A percentile compares a stretch with the other conserved stretches of the same genome.
These are phyloP conservation scores for Chalcis sispes DNA, from an alignment of 2,888 invertebrate genomes.

Conservation along the genomic window DNA sequence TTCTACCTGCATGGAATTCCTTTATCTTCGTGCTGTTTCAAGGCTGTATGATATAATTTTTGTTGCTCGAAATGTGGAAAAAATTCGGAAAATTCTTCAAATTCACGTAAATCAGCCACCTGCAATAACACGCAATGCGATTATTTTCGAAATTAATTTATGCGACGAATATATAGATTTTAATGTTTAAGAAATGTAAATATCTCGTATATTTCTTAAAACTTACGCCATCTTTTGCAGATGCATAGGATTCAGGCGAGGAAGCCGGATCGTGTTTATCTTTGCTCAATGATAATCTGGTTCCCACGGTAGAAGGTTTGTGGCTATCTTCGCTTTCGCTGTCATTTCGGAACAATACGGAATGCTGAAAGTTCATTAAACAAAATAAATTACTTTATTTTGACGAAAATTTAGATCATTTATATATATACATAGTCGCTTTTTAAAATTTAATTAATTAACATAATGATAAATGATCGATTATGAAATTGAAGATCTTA, in stretches of 20 bases:
- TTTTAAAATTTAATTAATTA: no score
- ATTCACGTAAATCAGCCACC: conserved; percentile 92
- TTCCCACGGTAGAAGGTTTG: conserved; percentile 77
- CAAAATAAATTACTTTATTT: neutral
- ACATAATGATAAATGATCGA: neutral
- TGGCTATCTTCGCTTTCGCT: conserved; percentile 79
- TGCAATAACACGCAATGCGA: conserved; percentile 71
- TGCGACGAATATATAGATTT: neutral
- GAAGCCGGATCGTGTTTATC: conserved; percentile 80
- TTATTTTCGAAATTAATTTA: neutral
- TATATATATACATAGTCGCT: neutral
- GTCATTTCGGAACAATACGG: conserved; percentile 89
- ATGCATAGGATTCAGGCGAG: conserved; percentile 96
- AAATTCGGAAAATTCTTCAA: conserved; percentile 89
- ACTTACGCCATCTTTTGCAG: conserved; percentile 91
- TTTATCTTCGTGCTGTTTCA: conserved; percentile 87
- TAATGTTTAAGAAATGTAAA: conserved; percentile 1
- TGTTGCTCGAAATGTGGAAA: conserved; percentile 88
- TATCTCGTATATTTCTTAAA: conserved; percentile 6
- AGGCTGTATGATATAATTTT: conserved; percentile 89
- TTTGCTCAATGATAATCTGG: conserved; percentile 72
- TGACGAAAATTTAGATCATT: neutral
- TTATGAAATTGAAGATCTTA: neutral
- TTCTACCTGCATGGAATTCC: conserved; percentile 83
- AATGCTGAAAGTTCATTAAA: conserved; percentile 79